Percentiles rank a stretch among this genome's conserved stretches.
phyloP scores from a whole-genome alignment of 1,140 invertebrate genomes.

The Cydia fagiglandana region DNA sequence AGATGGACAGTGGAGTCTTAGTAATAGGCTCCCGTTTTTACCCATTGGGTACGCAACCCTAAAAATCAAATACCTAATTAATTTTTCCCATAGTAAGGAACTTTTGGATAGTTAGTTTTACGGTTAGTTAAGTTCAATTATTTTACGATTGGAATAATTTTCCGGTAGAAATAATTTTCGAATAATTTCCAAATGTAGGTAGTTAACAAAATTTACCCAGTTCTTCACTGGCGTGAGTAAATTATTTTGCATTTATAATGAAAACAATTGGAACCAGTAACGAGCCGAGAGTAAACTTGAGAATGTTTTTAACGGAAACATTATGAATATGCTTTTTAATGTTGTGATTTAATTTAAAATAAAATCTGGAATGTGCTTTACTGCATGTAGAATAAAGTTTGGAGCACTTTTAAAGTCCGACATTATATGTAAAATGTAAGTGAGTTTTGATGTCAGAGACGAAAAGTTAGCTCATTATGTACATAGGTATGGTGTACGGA shows the following conservation, averaged over 20 bases:
- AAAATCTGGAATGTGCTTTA: not conserved
- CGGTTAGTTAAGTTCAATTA: too few relatives aligned
- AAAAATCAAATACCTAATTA: too few relatives aligned
- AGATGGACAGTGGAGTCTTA: too few relatives aligned
- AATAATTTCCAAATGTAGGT: not conserved
- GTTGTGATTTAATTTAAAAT: constrained; percentile 1
- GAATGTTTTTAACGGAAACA: not conserved
- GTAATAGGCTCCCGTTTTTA: too few relatives aligned
- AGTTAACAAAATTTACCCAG: not conserved
- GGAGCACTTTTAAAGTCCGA: not conserved
- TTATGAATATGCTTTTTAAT: not conserved
- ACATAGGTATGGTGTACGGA: not conserved
- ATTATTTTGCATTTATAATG: constrained; percentile 22
- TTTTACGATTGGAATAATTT: too few relatives aligned
- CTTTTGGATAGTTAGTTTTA: too few relatives aligned
- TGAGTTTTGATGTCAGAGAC: not conserved
- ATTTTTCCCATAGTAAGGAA: too few relatives aligned
- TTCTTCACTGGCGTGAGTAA: not conserved
- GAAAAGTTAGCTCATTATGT: not conserved
- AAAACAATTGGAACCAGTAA: constrained; percentile 12
- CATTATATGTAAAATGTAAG: constrained; percentile 4
- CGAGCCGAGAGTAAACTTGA: not conserved
- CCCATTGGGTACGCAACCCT: too few relatives aligned
- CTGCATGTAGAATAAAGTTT: not conserved
- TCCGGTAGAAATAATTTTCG: not conserved